Evolutionary conservation across 2,888 invertebrate genomes (phyloP), one percentile per base, ranked within the genome.

Genomic region (Philopedon plagiatum): DNA sequence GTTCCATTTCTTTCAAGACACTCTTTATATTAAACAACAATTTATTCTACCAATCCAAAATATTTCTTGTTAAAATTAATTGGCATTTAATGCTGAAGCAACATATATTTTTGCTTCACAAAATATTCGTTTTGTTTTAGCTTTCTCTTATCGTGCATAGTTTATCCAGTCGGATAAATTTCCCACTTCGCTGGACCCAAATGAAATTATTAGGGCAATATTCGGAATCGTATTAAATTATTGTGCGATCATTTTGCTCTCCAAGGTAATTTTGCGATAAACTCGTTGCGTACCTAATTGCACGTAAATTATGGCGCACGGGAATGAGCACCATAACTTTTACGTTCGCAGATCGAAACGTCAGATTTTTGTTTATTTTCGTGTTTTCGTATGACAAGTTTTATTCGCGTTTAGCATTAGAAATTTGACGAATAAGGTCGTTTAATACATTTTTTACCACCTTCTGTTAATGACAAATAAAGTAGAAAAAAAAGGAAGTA

Each of bases 141-240:
- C 13, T n/a, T 15, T 4, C 0, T 9, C 21, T 21, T 44, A 29
- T 7, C 15, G 15, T 29, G 8, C 13, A 26, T 26, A 54, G 51
- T 54, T 54, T 29, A 54, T 29, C 15, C 29, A 29, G 18, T 54
- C 51, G 15, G 18, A 29, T 54, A 29, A 54, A 54, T 54, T 29
- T 54, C 13, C 15, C 51, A 26, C 15, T 54, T 54, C 51, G 18
- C 29, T 18, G 51, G 29, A 29, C 23, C 29, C 15, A n/a, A 54
- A 54, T 54, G 51, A 18, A 54, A 54, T 54, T 29, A 54, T 54
- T 54, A 29, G 51, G 15, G 29, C 15, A 8, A 29, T 54, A 29
- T 23, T 54, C 29, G 29, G 29, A 54, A 32, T 18, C 29, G 51
- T 54, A 54, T 54, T 54, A 29, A 54, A 54, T 54, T 54, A 54